Evolutionary conservation across 2,113 vertebrate genomes (phyloP).

Genomic region (Oenanthe oenanthe): DNA sequence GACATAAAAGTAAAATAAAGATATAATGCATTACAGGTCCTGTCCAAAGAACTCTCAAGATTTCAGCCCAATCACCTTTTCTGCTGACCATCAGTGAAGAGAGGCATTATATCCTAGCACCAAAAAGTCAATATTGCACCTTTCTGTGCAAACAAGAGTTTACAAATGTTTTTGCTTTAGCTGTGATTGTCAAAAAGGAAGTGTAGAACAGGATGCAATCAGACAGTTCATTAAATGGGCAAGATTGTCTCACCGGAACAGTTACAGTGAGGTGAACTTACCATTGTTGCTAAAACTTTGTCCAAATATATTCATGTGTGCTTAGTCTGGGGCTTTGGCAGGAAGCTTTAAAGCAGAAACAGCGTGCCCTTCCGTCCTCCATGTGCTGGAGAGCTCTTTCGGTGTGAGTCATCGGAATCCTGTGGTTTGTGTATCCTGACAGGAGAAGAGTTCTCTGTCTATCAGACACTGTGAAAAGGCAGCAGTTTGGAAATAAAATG

Average conservation of each 20-base stretch:
- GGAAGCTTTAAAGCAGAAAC: slow-evolving; percentile 80
- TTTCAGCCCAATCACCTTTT: neutral
- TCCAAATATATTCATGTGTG: slow-evolving; percentile 64
- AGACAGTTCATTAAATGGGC: slow-evolving; percentile 42
- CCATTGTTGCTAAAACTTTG: slow-evolving; percentile 66
- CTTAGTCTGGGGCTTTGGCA: slow-evolving; percentile 75
- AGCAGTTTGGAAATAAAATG: slow-evolving; percentile 30
- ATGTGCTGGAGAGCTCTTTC: slow-evolving; percentile 74
- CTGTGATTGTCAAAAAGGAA: slow-evolving; percentile 24
- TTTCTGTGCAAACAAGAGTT: neutral
- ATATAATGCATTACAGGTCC: neutral
- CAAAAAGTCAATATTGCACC: neutral
- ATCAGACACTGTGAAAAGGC: slow-evolving; percentile 45
- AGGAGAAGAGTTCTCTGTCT: slow-evolving; percentile 65
- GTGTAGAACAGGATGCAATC: slow-evolving; percentile 70
- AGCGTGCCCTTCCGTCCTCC: slow-evolving; percentile 76
- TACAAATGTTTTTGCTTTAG: slow-evolving; percentile 33
- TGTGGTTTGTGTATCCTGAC: slow-evolving; percentile 85
- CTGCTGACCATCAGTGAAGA: neutral
- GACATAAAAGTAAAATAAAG: neutral
- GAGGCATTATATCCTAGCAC: neutral
- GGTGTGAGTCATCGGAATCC: slow-evolving; percentile 80
- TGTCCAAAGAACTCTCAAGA: neutral
- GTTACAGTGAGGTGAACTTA: slow-evolving; percentile 61
- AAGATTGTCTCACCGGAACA: slow-evolving; percentile 63